Evolutionary conservation across 2,113 vertebrate genomes (phyloP).

Genomic region (Grammatotria lemairii): DNA sequence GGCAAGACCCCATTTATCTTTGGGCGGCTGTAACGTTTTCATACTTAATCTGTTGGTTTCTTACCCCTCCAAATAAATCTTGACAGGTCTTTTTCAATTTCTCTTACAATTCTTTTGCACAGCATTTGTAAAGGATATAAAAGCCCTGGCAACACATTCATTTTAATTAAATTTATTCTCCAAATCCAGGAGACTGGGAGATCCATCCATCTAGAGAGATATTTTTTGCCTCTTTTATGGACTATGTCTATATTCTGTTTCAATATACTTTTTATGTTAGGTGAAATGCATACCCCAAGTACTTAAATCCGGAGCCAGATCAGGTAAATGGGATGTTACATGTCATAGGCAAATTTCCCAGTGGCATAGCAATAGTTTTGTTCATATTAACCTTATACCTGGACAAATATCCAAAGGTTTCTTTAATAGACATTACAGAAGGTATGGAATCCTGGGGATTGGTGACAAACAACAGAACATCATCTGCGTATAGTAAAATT

Average conservation of each 20-base stretch:
- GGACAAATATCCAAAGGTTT: background rate
- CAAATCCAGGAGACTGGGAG: background rate
- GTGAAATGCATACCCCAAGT: background rate
- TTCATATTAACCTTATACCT: background rate
- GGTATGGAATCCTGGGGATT: background rate
- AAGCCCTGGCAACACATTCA: background rate
- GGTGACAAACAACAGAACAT: background rate
- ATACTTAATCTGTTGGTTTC: background rate
- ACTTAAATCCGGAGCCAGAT: background rate
- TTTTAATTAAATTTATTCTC: background rate
- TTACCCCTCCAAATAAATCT: background rate
- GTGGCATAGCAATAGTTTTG: background rate
- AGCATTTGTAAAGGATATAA: background rate
- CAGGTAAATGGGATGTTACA: background rate
- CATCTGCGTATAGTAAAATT: background rate
- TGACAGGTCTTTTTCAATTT: background rate
- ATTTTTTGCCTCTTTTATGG: rapidly evolving
- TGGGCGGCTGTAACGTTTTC: background rate
- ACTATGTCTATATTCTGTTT: background rate
- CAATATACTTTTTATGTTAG: background rate
- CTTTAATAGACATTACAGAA: background rate
- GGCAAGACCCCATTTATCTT: no score
- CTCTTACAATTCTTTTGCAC: background rate
- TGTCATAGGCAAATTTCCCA: background rate
- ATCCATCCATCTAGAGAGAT: background rate